These are phyloP conservation scores for Parotocinclus haroldoi DNA, from an alignment of 2,797 vertebrate genomes.

Conservation along the genomic window DNA sequence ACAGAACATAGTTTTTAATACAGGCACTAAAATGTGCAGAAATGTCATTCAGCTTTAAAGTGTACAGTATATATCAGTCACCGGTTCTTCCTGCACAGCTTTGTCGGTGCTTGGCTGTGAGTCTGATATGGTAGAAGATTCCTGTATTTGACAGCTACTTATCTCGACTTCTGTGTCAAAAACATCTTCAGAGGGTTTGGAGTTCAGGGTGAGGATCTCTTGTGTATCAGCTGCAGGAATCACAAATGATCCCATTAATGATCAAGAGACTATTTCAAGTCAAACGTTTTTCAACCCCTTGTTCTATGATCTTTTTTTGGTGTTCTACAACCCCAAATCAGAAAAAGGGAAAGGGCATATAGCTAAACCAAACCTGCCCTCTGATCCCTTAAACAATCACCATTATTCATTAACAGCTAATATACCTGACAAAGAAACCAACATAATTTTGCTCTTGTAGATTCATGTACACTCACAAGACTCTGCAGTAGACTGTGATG, in stretches of 20 bases:
- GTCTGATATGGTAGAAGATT: constrained; percentile 42
- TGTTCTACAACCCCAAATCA: no score
- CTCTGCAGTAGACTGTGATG: constrained; percentile 88
- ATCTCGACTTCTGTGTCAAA: constrained; percentile 80
- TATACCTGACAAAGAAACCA: no score
- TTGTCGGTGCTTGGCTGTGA: not conserved
- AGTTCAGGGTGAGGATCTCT: constrained; percentile 83
- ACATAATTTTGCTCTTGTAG: not conserved
- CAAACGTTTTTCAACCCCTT: no score
- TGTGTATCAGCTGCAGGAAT: constrained; percentile 80
- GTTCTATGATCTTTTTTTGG: no score
- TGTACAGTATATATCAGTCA: constrained; percentile 57
- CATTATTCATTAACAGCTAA: no score
- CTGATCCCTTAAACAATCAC: no score
- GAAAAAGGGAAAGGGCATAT: no score
- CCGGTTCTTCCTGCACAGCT: constrained; percentile 69
- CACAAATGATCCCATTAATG: not conserved
- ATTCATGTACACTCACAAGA: constrained; percentile 76
- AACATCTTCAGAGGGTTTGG: constrained; percentile 72
- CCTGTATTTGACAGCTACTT: constrained; percentile 73
- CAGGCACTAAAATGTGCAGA: not conserved
- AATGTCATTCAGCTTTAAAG: not conserved
- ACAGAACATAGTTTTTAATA: no score
- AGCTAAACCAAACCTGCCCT: no score
- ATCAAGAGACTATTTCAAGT: no score